These are phyloP conservation scores for Atopsyche davidsoni DNA, from an alignment of 1,140 invertebrate genomes.

Conservation along the genomic window DNA sequence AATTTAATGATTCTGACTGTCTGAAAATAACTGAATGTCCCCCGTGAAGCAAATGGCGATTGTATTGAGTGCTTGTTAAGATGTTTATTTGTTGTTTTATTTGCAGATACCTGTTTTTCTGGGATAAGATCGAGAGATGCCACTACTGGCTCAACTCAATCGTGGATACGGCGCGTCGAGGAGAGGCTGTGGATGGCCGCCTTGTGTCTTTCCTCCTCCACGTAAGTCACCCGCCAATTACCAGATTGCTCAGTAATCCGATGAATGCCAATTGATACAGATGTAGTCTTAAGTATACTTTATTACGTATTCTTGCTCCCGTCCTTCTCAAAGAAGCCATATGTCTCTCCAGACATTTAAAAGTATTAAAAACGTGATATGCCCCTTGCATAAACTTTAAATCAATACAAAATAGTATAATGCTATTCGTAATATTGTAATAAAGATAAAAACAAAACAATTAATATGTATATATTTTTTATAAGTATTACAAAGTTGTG, in stretches of 20 bases:
- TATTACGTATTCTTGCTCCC: neutral
- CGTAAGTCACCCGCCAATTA: constrained; percentile 39
- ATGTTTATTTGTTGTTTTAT: constrained; percentile 2
- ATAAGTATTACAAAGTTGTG: too few species aligned
- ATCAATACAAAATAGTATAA: too few species aligned
- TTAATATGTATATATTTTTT: neutral
- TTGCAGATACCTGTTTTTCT: constrained; percentile 73
- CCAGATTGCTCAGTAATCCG: neutral
- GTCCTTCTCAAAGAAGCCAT: neutral
- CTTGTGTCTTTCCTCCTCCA: constrained; percentile 70
- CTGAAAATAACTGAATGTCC: too few species aligned
- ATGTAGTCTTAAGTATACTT: neutral
- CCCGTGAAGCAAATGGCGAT: too few species aligned
- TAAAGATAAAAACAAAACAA: too few species aligned
- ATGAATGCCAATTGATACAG: neutral
- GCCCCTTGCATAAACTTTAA: too few species aligned
- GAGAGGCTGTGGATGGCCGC: constrained; percentile 71
- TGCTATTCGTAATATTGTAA: too few species aligned
- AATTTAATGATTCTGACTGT: too few species aligned
- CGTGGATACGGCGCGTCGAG: constrained; percentile 64
- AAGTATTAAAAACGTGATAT: too few species aligned
- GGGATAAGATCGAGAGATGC: constrained; percentile 86
- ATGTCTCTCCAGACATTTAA: too few species aligned
- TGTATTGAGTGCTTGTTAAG: too few species aligned
- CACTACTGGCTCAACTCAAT: constrained; percentile 82